Conservation (phyloP, 2,888 invertebrate genomes). For the Phortica okadai region DNA sequence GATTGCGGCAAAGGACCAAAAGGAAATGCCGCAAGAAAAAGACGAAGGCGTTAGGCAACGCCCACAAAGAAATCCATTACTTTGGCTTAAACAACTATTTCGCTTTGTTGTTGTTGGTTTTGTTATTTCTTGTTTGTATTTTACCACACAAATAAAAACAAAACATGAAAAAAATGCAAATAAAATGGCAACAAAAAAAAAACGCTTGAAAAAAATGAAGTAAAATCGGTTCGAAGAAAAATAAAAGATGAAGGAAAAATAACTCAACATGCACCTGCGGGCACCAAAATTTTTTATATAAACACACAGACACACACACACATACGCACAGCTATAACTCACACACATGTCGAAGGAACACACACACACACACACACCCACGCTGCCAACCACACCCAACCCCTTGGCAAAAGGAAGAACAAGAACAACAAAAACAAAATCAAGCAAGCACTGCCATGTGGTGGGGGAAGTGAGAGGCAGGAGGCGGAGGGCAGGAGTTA, state of each 20-base stretch:
- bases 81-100: slow-evolving; percentile 64
- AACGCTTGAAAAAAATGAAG: not conserved
- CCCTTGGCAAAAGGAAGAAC: not conserved
- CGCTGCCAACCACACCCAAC: not conserved
- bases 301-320: not conserved
- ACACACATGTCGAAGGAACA: too few relatives aligned
- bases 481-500: not conserved
- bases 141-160: not conserved
- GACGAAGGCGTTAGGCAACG: slow-evolving; percentile 42
- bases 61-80: slow-evolving; percentile 61
- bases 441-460: too few relatives aligned
- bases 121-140: not conserved
- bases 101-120: not conserved
- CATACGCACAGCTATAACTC: not conserved
- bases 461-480: too few relatives aligned
- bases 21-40: not conserved
- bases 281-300: not conserved
- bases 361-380: not conserved
- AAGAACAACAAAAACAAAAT: too few relatives aligned
- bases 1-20: too few relatives aligned
- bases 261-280: not conserved
- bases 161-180: slow-evolving; percentile 21
- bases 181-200: slow-evolving; percentile 24
- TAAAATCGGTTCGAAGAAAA: not conserved
- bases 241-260: too few relatives aligned